phyloP scores from a whole-genome alignment of 2,113 vertebrate genomes.

The Pelobates fuscus region DNA sequence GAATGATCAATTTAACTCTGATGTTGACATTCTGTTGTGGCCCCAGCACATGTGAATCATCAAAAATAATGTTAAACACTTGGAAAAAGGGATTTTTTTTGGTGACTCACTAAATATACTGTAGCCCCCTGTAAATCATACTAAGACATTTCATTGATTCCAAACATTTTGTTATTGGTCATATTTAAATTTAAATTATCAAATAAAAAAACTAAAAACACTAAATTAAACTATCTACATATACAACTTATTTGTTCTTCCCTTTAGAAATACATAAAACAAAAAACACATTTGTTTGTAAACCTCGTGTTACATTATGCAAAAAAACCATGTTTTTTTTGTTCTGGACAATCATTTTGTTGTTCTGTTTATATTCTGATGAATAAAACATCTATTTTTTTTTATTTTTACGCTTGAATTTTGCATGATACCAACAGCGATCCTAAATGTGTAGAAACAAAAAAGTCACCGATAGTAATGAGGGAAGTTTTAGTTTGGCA shows the following conservation, averaged over 20 bases:
- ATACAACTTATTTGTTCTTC: background rate
- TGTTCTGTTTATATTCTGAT: conserved; percentile 28
- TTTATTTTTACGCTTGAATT: conserved; percentile 20
- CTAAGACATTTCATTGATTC: too few species aligned
- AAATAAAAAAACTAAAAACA: background rate
- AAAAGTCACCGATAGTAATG: conserved; percentile 21
- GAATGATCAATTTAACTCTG: too few species aligned
- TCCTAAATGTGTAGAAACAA: conserved; percentile 28
- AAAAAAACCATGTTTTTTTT: background rate
- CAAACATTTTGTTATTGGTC: too few species aligned
- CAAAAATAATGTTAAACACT: too few species aligned
- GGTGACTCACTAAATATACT: too few species aligned
- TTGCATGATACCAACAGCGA: conserved; percentile 20
- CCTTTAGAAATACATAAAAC: background rate
- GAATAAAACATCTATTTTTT: conserved; percentile 37
- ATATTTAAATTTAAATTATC: too few species aligned
- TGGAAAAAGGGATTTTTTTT: too few species aligned
- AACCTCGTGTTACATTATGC: background rate
- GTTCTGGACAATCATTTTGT: conserved; percentile 7
- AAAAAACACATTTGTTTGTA: background rate
- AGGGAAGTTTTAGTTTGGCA: conserved; percentile 3
- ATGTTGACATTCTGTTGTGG: too few species aligned
- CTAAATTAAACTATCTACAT: too few species aligned
- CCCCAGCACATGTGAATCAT: too few species aligned
- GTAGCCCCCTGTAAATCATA: too few species aligned